Evolutionary conservation across 2,888 invertebrate genomes (phyloP).

Genomic region (Nomada ferruginata): DNA sequence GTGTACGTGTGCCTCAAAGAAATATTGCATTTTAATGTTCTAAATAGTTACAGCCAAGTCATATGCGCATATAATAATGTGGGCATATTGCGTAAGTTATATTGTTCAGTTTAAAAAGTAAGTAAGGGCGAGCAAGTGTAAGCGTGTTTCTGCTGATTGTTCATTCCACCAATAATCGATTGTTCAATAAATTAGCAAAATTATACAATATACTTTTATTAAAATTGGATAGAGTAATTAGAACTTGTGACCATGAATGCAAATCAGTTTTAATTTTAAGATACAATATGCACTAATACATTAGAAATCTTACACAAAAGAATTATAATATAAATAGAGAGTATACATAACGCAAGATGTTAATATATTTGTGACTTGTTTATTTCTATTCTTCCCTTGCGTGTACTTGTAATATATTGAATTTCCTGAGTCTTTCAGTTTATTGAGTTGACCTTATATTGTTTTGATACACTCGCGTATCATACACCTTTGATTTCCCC

Average conservation of each 20-base stretch:
- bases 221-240: background rate
- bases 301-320: background rate
- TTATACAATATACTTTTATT: constrained; percentile 4
- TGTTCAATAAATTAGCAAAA: constrained; percentile 1
- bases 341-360: background rate
- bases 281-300: constrained; percentile 13
- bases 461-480: background rate
- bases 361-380: constrained; percentile 4
- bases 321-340: background rate
- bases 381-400: constrained; percentile 1
- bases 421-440: background rate
- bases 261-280: constrained; percentile 1
- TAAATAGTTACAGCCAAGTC: constrained; percentile 12
- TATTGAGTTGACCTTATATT: background rate
- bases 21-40: constrained; percentile 19
- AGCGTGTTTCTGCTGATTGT: constrained; percentile 25
- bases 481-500: background rate
- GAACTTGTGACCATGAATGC: background rate
- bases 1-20: constrained; percentile 72
- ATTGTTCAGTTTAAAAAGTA: constrained; percentile 16
- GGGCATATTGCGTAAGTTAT: constrained; percentile 20
- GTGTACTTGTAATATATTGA: background rate
- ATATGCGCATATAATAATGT: constrained; percentile 23
- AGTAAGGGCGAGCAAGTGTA: background rate
- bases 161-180: constrained; percentile 6